Evolutionary conservation across 2,888 invertebrate species (phyloP).

Genomic region (Athalia rosae): DNA sequence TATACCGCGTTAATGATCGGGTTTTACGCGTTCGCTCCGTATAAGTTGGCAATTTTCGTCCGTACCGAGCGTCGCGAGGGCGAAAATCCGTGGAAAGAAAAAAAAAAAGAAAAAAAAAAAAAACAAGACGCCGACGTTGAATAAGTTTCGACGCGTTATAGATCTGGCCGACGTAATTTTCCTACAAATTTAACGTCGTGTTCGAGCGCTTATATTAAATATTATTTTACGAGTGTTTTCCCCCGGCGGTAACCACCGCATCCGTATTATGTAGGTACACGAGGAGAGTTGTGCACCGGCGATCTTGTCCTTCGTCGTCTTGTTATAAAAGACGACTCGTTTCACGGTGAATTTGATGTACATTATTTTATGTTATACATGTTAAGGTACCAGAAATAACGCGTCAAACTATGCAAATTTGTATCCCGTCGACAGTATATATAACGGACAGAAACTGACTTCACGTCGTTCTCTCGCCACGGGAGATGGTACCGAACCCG

Average conservation of each 20-base stretch:
- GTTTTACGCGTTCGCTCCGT: conserved; percentile 39
- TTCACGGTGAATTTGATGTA: background rate
- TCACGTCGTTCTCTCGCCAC: conserved; percentile 32
- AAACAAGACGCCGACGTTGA: too few relatives aligned
- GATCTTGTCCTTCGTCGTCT: background rate
- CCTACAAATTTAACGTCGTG: too few relatives aligned
- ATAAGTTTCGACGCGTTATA: too few relatives aligned
- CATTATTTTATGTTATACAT: too few relatives aligned
- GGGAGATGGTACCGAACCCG: conserved; percentile 16
- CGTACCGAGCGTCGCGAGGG: background rate
- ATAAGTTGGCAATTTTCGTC: conserved; percentile 20
- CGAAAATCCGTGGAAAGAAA: too few relatives aligned
- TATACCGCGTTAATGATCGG: conserved; percentile 59
- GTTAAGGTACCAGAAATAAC: background rate
- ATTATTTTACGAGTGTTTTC: too few relatives aligned
- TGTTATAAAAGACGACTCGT: background rate
- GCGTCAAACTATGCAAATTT: conserved; percentile 40
- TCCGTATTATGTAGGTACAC: too few relatives aligned
- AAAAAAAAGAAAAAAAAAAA: too few relatives aligned
- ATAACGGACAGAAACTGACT: background rate
- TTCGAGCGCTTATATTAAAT: too few relatives aligned
- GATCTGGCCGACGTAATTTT: too few relatives aligned
- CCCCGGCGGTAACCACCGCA: too few relatives aligned
- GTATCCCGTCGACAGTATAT: conserved; percentile 26
- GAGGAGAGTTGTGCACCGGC: too few relatives aligned